Base-by-base conservation (phyloP, 1,140 invertebrate species). In the Mylabris phalerata region DNA sequence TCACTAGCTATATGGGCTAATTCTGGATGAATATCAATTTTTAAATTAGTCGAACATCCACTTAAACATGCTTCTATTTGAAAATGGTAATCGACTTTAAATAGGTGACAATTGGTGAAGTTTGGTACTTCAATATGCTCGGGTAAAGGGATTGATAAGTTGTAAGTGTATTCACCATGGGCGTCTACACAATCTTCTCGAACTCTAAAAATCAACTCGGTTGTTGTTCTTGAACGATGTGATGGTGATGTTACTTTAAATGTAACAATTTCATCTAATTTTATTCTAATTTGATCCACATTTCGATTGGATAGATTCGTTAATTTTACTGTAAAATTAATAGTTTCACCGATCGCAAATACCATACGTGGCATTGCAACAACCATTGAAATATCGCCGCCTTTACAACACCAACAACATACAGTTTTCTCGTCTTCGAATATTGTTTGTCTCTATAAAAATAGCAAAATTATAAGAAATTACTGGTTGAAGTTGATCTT, bases 271-370 rank as follows among this genome's bases (percentile, higher is more conserved):
- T 42, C 3, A 0, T 9, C 38, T 1, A 60, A 39, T 48, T 60
- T 60, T 6, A 52, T 44, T 13, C 41, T 42, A 3, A 60, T 3
- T 3, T 42, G 38, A 2, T 55, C 48, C 9, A 60, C 59, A 48
- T 60, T 60, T 26, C 47, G 41, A 43, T 60, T 60, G 2, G 59
- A 60, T 39, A 60, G 9, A 49, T 60, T 60, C 2, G 48, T 55
- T 50, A 60, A 19, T 11, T 19, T 25, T 1, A 60, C 10, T 24
- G 26, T 50, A 19, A 60, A 47, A 4, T 40, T 48, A 9, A 60
- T 44, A 4, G 41, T 46, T 55, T 60, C 59, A 3, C 59, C 59
- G 26, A 52, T 47, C 3, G 50, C 32, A 50, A 60, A 55, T 9
- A n/a, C 9, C 41, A 42, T 32, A 32, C 32, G 32, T 32, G 32